Evolutionary conservation across 2,113 vertebrate genomes (phyloP), one percentile per base, ranked within the genome.

Genomic region (Malurus melanocephalus): DNA sequence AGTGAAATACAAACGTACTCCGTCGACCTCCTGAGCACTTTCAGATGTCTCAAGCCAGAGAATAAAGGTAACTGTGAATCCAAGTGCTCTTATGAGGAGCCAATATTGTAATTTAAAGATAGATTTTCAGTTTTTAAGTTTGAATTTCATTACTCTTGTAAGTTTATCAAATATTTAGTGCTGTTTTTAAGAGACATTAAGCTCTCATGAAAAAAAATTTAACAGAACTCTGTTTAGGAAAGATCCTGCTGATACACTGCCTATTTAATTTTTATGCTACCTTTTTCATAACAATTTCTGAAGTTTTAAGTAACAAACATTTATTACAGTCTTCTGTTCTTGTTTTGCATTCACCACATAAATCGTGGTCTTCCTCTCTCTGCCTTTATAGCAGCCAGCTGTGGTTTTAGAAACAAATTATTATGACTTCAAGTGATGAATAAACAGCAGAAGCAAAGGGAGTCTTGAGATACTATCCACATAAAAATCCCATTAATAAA

Each of bases 361-460:
- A 95, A 87, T 94, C 80, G 43, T 14, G 33, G 88, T 94, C 87
- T 83, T 88, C 90, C 84, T 55, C 85, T 53, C 80, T 66, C 80
- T 94, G 80, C 90, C 56, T 92, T 92, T 79, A 88, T 51, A 95
- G 83, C 85, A 93, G 83, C 85, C 68, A 91, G 76, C 68, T 92
- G 83, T 85, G 85, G 75, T 91, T 95, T 94, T 51, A 93, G 84
- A 93, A 94, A 91, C 81, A 94, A 87, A 86, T 86, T 83, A 88
- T 82, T 85, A 77, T 68, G 80, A 94, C 71, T 93, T 88, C 71
- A 69, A 94, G 80, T 78, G 93, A 93, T 4, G 23, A 93, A 77
- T 80, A 94, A 89, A 87, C 65, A 80, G 78, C 72, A 95, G 88
- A 88, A 85, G 84, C 55, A 85, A 89, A 90, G 89, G 85, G 90